Percentiles rank a stretch among this genome's conserved stretches.
Conservation (phyloP, 2,113 vertebrate genomes). For the Apodemus sylvaticus region DNA sequence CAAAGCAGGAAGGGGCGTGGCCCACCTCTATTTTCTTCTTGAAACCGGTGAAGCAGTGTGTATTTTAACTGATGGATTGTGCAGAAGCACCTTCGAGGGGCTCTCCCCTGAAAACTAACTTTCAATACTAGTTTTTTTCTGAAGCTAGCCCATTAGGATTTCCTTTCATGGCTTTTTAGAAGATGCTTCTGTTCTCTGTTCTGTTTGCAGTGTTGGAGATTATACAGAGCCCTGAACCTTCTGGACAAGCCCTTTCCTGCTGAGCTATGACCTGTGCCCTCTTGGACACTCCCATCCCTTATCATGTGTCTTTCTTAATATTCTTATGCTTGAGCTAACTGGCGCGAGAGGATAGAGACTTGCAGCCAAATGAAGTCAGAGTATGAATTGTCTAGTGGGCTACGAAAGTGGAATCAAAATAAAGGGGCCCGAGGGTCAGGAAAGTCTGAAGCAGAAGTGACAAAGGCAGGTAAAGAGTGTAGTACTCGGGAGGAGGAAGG, state of each 20-base stretch:
- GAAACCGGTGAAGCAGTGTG: background rate
- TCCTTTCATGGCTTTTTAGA: slow-evolving; percentile 29
- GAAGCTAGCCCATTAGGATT: background rate
- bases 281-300: slow-evolving; percentile 23
- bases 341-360: background rate
- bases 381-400: slow-evolving; percentile 3
- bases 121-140: slow-evolving; percentile 8
- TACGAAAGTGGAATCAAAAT: slow-evolving; percentile 28
- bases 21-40: background rate
- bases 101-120: background rate
- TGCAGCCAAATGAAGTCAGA: slow-evolving; percentile 32
- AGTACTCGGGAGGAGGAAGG: background rate
- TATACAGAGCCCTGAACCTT: background rate
- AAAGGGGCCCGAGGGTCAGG: slow-evolving; percentile 13
- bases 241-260: background rate
- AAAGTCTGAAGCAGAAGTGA: slow-evolving; percentile 13
- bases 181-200: background rate
- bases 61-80: background rate
- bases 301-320: slow-evolving; percentile 51
- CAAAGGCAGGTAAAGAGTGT: background rate
- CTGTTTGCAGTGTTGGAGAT: background rate
- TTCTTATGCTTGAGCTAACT: slow-evolving; percentile 40
- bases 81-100: background rate
- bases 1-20: background rate
- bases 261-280: background rate